These are phyloP conservation scores for Triplophysa rosa DNA, from an alignment of 2,113 vertebrate species.

Conservation along the genomic window DNA sequence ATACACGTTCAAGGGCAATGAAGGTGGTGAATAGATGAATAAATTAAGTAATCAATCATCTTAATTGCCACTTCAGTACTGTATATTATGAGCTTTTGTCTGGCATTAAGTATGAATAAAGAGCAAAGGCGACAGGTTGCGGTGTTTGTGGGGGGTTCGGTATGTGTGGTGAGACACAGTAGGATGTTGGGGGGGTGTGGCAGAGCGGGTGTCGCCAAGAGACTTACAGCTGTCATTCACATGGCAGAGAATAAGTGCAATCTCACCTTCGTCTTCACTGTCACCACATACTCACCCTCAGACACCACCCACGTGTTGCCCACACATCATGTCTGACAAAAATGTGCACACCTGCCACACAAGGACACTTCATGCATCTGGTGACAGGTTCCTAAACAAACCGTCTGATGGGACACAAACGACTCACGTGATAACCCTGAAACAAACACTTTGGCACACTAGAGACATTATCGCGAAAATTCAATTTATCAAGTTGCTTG, in stretches of 20 bases:
- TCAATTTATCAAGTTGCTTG: background rate
- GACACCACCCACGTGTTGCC: constrained; percentile 14
- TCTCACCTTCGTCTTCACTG: constrained; percentile 7
- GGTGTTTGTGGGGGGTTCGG: background rate
- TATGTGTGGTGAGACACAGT: background rate
- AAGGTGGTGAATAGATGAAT: constrained; percentile 17
- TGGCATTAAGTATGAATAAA: background rate
- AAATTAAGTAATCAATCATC: constrained; percentile 23
- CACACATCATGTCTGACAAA: constrained; percentile 18
- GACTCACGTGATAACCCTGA: background rate
- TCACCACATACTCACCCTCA: constrained; percentile 14
- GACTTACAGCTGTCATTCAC: constrained; percentile 43
- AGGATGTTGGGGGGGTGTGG: constrained; percentile 2
- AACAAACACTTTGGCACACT: background rate
- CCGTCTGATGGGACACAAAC: background rate
- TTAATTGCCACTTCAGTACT: constrained; percentile 11
- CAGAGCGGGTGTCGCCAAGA: background rate
- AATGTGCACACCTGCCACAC: constrained; percentile 26
- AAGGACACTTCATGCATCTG: background rate
- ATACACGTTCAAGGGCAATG: background rate
- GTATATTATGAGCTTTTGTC: constrained; percentile 26
- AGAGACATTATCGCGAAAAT: constrained; percentile 7
- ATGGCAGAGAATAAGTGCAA: constrained; percentile 33
- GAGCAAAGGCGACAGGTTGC: constrained; percentile 12
- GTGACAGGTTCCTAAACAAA: constrained; percentile 33